These are phyloP conservation scores for Ctenoplectra terminalis DNA, from an alignment of 1,140 invertebrate species.

Conservation along the genomic window DNA sequence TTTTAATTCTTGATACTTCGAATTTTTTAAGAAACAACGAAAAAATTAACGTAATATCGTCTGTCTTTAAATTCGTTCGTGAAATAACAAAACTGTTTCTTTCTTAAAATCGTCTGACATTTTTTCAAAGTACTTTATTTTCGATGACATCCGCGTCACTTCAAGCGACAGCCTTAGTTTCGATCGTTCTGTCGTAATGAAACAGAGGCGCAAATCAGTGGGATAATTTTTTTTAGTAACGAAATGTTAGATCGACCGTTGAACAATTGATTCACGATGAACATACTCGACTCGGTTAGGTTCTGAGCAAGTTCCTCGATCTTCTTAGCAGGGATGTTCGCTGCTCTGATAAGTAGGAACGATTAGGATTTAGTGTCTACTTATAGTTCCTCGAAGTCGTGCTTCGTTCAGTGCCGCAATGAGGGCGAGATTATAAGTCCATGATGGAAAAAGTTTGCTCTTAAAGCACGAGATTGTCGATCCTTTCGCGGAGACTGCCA, in stretches of 20 bases:
- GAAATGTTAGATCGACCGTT: neutral
- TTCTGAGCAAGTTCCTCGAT: neutral
- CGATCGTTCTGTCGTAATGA: neutral
- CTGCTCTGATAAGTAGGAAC: neutral
- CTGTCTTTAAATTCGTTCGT: no score
- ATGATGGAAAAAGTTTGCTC: conserved; percentile 36
- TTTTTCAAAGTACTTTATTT: no score
- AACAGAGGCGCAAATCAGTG: neutral
- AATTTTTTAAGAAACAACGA: no score
- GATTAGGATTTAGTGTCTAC: conserved; percentile 23
- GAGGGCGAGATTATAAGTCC: conserved; percentile 22
- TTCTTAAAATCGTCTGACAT: no score
- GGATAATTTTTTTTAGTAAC: neutral
- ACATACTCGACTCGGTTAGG: neutral
- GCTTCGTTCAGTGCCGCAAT: neutral
- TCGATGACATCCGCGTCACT: conserved; percentile 14
- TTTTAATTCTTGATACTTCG: no score
- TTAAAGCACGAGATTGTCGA: conserved; percentile 16
- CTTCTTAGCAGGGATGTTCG: neutral
- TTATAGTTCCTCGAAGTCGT: neutral
- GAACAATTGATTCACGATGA: neutral
- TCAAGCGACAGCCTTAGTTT: neutral
- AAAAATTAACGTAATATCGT: no score
- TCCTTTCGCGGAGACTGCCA: neutral
- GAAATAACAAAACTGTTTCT: no score